Base-by-base conservation (phyloP, 64 coral and sea anemone genomes). In the Porites lutea region DNA sequence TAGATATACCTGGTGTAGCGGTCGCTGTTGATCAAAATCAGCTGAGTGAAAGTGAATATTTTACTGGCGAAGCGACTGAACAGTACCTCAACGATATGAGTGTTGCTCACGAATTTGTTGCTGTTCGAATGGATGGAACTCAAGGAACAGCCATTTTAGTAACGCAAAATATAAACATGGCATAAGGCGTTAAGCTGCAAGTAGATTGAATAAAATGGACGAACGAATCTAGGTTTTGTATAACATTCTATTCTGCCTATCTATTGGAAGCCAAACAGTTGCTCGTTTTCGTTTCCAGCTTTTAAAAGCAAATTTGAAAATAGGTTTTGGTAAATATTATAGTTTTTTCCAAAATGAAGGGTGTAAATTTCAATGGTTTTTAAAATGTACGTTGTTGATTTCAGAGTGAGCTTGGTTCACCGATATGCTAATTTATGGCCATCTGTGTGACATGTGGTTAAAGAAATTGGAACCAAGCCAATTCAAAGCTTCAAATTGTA, bases 1-100 rank as follows among this genome's bases (percentile, higher is more conserved):
- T 97, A 51, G 90, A 91, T 53, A 77, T 97, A 1, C 84, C 95
- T 16, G 70, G 66, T 83, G 92, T 89, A 15, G 92, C 92, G 51
- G 82, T 94, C 4, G 69, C 87, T 13, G 79, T 82, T 6, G 92
- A 94, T 52, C 62, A 84, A 19, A 84, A 84, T 68, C 81, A 84
- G n/a, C 48, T 84, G 81, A 51, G 10, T 69, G 81, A 84, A 52
- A 84, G 53, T 69, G 81, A 84, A 68, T 84, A 84, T 84, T 84
- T 84, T 84, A 84, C 81, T 9, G 81, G 81, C 16, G 81, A 84
- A 20, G 46, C 81, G 7, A 68, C 81, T 0, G 81, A 84, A 52
- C 81, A 84, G 13, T 84, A 84, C 19, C 59, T 84, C 7, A 52
- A n/a, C 59, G 62, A 64, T 4, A 84, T 84, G 81, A 84, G 46